phyloP scores from a whole-genome alignment of 2,113 vertebrate genomes.

The Ranitomeya imitator region DNA sequence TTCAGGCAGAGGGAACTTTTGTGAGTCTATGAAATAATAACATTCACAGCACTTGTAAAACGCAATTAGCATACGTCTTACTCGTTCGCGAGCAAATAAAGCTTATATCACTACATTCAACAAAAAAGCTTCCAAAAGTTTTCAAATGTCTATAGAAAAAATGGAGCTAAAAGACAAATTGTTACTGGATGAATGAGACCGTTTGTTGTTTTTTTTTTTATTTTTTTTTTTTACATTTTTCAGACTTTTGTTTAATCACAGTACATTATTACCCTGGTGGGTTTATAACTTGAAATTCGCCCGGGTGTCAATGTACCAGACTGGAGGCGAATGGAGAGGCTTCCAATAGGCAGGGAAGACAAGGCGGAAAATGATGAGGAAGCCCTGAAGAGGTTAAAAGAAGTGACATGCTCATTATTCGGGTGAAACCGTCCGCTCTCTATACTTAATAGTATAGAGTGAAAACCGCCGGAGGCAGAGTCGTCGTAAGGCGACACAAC shows the following conservation, averaged over 20 bases:
- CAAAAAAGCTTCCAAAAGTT: conserved; percentile 24
- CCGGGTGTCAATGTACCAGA: background rate
- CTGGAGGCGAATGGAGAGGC: too few species aligned
- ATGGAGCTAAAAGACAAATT: conserved; percentile 6
- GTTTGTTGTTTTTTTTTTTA: background rate
- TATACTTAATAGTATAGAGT: too few species aligned
- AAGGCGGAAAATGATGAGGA: too few species aligned
- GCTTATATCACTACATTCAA: conserved; percentile 11
- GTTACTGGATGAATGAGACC: background rate
- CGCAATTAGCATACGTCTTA: conserved; percentile 45
- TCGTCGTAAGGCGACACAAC: too few species aligned
- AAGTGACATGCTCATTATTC: too few species aligned
- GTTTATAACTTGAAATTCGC: background rate
- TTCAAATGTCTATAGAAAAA: background rate
- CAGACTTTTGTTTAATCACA: background rate
- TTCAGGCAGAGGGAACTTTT: conserved; percentile 41
- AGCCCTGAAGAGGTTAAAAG: too few species aligned
- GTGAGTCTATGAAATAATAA: conserved; percentile 30
- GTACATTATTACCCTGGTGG: background rate
- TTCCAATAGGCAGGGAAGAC: too few species aligned
- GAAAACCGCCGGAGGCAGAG: too few species aligned
- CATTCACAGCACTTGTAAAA: conserved; percentile 36
- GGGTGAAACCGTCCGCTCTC: too few species aligned
- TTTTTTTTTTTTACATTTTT: background rate
- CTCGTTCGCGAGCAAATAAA: conserved; percentile 8